Conservation (phyloP, 2,113 vertebrate species). For the Recurvirostra avosetta region DNA sequence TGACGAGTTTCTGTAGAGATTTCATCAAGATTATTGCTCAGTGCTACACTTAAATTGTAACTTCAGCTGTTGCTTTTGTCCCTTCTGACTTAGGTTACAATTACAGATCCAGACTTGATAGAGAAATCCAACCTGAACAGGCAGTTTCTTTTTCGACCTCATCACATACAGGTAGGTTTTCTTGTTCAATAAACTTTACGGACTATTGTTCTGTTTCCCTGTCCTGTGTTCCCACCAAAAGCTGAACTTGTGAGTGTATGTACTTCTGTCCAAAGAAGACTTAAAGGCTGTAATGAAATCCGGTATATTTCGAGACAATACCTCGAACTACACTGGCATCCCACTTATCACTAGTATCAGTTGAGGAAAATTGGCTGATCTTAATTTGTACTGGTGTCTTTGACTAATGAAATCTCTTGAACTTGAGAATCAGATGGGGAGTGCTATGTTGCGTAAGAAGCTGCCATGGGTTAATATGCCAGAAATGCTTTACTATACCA, state of each 20-base stretch:
- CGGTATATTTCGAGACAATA: not conserved
- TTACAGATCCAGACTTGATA: conserved; percentile 98
- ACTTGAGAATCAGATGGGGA: not conserved
- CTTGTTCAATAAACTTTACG: not conserved
- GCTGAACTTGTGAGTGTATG: not conserved
- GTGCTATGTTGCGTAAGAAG: not conserved
- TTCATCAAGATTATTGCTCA: not conserved
- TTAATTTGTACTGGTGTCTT: not conserved
- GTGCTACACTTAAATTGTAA: not conserved
- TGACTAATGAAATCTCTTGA: not conserved
- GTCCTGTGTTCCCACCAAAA: not conserved
- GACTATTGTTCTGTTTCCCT: not conserved
- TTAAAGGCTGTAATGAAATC: not conserved
- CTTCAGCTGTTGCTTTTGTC: conserved; percentile 35
- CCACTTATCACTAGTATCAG: not conserved
- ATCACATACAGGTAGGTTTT: conserved; percentile 90
- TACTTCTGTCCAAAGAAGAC: not conserved
- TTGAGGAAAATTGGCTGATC: not conserved
- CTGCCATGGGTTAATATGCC: not conserved
- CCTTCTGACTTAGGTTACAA: conserved; percentile 80
- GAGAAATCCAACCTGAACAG: conserved; percentile 99
- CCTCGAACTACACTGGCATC: not conserved
- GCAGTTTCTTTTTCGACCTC: conserved; percentile 96
- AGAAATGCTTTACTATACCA: not conserved
- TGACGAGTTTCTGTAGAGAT: not conserved